A percentile compares a stretch with the other conserved stretches of the same genome.
Evolutionary conservation across 1,140 invertebrate species (phyloP).

Genomic region (Thaumatotibia leucotreta): DNA sequence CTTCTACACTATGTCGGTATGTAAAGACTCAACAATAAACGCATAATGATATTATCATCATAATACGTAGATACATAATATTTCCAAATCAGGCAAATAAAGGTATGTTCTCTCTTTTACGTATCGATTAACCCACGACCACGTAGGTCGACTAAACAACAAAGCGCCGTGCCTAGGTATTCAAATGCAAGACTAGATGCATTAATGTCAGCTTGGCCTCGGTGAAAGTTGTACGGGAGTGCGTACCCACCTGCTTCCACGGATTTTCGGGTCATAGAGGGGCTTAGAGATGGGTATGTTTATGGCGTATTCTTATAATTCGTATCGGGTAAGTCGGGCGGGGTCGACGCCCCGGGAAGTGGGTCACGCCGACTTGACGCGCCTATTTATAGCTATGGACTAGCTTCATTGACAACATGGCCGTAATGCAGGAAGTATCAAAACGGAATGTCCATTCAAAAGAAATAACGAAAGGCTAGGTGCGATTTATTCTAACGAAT

Average conservation of each 20-base stretch:
- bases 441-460: constrained; percentile 2
- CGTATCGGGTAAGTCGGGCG: not conserved
- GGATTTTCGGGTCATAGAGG: not conserved
- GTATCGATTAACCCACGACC: not conserved
- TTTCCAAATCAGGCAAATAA: not conserved
- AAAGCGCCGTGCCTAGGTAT: not conserved
- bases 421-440: constrained; percentile 7
- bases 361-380: constrained; percentile 24
- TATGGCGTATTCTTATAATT: constrained; percentile 7
- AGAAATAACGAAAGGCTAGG: too few species aligned
- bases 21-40: too few species aligned
- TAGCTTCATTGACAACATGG: constrained; percentile 12
- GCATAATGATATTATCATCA: too few species aligned
- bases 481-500: too few species aligned
- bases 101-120: not conserved
- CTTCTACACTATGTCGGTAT: too few species aligned
- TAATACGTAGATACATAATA: not conserved
- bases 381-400: constrained; percentile 26
- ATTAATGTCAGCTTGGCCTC: not conserved
- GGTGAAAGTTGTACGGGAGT: not conserved
- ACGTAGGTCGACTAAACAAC: not conserved
- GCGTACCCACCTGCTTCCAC: not conserved
- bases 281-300: not conserved
- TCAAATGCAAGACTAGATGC: not conserved
- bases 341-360: constrained; percentile 25